Evolutionary conservation across 2,888 invertebrate species (phyloP).

Genomic region (Gasteruption jaculator): DNA sequence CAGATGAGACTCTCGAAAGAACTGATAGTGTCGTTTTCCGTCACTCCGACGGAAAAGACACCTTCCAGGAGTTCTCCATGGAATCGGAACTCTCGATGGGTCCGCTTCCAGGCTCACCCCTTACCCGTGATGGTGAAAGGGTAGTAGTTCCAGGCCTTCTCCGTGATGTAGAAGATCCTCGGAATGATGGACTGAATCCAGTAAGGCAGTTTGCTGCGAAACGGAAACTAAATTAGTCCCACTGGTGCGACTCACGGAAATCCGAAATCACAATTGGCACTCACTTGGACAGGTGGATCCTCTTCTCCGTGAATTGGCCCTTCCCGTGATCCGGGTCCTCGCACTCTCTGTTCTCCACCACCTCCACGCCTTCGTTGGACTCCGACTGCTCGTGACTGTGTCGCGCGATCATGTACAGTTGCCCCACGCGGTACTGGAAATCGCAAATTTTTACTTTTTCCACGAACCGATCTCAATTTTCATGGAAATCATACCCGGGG

Average conservation of each 20-base stretch:
- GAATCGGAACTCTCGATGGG: too few relatives aligned
- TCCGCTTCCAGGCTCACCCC: constrained; percentile 20
- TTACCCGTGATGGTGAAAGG: constrained; percentile 83
- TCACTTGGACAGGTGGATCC: constrained; percentile 84
- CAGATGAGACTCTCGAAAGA: too few relatives aligned
- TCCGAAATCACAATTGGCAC: constrained; percentile 37
- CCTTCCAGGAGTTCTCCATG: too few relatives aligned
- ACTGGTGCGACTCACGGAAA: constrained; percentile 11
- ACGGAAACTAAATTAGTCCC: constrained; percentile 20
- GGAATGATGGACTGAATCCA: too few relatives aligned
- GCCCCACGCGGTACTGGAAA: constrained; percentile 80
- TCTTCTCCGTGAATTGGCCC: constrained; percentile 87
- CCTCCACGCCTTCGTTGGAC: constrained; percentile 88
- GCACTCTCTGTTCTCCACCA: constrained; percentile 77
- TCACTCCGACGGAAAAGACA: too few relatives aligned
- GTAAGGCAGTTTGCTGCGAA: constrained; percentile 77
- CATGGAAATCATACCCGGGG: too few relatives aligned
- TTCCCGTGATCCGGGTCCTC: constrained; percentile 74
- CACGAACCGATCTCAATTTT: too few relatives aligned
- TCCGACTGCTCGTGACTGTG: constrained; percentile 90
- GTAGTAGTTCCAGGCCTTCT: constrained; percentile 94
- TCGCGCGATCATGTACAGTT: constrained; percentile 91
- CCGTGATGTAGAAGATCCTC: too few relatives aligned
- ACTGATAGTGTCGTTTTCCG: too few relatives aligned
- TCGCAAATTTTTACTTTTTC: too few relatives aligned